Base-by-base conservation (phyloP, 2,113 vertebrate genomes). In the Notiomystis cincta region DNA sequence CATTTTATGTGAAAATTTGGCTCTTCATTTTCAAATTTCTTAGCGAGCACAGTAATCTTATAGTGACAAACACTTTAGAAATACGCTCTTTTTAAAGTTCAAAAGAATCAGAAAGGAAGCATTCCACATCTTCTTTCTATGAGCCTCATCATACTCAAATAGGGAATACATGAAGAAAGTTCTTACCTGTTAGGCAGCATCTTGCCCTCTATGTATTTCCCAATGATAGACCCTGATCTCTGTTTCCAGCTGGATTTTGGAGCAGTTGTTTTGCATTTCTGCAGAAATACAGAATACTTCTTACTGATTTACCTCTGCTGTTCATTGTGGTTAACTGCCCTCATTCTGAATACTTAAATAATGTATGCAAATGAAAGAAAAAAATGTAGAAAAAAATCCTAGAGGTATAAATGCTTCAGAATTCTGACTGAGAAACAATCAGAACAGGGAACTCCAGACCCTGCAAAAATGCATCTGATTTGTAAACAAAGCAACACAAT, bases 231-330 rank as follows among this genome's bases (percentile, higher is more conserved):
- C 33, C 97, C 97, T 33, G 98, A 97, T 73, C 97, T 98, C 90
- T 98, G 98, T 69, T 98, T 98, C 95, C 96, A 92, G 87, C 67
- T 66, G 28, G 95, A 28, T 40, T 97, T 97, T 83, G 95, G 67
- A 85, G 86, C 75, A 25, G 76, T 86, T 85, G 83, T 94, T 88
- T 96, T 98, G 57, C 98, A 98, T 97, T 98, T 99, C 99, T 99
- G 97, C 38, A 94, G 77, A 97, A 96, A 97, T 62, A 98, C 73
- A 97, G 33, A 95, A 79, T 71, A 69, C 3, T 20, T 76, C 51
- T 91, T 75, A 87, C 7, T 83, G 50, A 77, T 87, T 73, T 61
- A 58, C 18, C 73, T 38, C 25, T 69, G 30, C 17, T 58, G 19
- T 30, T 72, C 27, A 15, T 33, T 75, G 56, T 35, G 31, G 56